These are phyloP conservation scores for Helicolenus hilgendorfi DNA, from an alignment of 2,797 vertebrate species.

Conservation along the genomic window DNA sequence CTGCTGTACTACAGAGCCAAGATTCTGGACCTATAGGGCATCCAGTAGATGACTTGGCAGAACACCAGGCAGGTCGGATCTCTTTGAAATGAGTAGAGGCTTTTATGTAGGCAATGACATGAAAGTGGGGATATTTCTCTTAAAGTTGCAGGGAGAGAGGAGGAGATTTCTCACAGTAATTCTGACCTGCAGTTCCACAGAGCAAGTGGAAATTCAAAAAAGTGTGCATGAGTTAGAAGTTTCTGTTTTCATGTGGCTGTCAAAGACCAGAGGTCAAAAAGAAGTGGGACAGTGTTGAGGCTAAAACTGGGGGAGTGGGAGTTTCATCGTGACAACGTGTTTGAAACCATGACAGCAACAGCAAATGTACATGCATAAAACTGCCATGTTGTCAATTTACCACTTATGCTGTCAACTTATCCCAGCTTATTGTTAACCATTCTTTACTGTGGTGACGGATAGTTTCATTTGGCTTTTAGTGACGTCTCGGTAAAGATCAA, in stretches of 20 bases:
- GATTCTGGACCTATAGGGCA: background rate
- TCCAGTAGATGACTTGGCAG: background rate
- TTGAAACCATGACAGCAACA: background rate
- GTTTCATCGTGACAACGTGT: background rate
- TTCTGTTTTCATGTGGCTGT: background rate
- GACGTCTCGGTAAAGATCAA: background rate
- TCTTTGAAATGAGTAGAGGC: conserved; percentile 23
- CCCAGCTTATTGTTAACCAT: background rate
- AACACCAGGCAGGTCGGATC: conserved; percentile 8
- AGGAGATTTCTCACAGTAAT: background rate
- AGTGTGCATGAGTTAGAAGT: background rate
- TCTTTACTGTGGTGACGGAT: background rate
- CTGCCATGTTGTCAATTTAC: conserved; percentile 13
- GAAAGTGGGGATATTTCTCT: background rate
- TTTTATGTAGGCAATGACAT: conserved; percentile 43
- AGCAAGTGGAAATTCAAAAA: background rate
- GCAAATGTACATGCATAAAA: background rate
- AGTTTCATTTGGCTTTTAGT: background rate
- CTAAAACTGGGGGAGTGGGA: conserved; percentile 7
- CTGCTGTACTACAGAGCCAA: background rate
- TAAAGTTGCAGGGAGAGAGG: background rate
- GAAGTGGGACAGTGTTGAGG: background rate
- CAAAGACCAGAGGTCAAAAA: background rate
- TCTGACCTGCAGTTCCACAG: background rate
- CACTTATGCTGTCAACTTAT: conserved; percentile 16